These are phyloP conservation scores for Semaprochilodus insignis DNA, from an alignment of 2,797 vertebrate species.

Conservation along the genomic window DNA sequence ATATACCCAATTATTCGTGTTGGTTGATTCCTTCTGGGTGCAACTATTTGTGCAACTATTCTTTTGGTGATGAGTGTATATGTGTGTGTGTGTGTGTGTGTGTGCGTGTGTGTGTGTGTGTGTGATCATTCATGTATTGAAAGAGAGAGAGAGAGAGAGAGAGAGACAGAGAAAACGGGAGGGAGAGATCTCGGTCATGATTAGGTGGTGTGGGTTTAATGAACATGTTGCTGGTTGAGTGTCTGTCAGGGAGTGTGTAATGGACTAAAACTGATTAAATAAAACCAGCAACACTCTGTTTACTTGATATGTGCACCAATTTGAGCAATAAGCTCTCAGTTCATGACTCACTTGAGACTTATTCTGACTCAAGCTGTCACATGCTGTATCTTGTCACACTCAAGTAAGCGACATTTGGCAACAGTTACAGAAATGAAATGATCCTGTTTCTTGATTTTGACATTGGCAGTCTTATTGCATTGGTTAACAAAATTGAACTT, in stretches of 20 bases:
- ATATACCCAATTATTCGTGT: too few relatives aligned
- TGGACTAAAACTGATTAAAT: conserved; percentile 47
- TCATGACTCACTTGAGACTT: conserved; percentile 30
- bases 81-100: not conserved
- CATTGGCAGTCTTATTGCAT: not conserved
- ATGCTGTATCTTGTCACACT: not conserved
- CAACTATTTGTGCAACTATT: too few relatives aligned
- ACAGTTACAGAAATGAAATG: not conserved
- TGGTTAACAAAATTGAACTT: not conserved
- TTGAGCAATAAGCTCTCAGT: conserved; percentile 23
- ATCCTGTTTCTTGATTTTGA: not conserved
- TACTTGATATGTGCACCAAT: conserved; percentile 26
- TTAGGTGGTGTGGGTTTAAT: conserved; percentile 29
- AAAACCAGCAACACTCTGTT: conserved; percentile 43
- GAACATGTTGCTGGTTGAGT: conserved; percentile 26
- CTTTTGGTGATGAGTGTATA: too few relatives aligned
- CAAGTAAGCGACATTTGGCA: not conserved
- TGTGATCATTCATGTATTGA: not conserved
- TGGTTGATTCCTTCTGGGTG: too few relatives aligned
- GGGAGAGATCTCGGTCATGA: not conserved
- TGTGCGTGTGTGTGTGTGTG: not conserved
- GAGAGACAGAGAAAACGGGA: not conserved
- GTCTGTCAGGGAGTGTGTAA: conserved; percentile 37
- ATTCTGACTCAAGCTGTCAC: conserved; percentile 1
- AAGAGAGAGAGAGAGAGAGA: not conserved